Base-by-base conservation (phyloP, 2,113 vertebrate species). In the Cygnus atratus region DNA sequence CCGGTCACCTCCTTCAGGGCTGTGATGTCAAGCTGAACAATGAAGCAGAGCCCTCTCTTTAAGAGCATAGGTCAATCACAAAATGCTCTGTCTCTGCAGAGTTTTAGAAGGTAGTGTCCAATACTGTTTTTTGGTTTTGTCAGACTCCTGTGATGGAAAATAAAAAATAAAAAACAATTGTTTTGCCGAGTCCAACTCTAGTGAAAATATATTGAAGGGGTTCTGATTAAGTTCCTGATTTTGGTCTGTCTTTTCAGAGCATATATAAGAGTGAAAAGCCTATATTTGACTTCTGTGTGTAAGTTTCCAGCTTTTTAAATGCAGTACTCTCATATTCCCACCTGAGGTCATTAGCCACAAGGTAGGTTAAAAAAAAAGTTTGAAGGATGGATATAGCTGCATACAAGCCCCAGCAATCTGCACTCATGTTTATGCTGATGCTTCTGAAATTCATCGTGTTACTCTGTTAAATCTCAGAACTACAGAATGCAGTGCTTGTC, bases 301-400 rank as follows among this genome's bases (percentile, higher is more conserved):
- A 84, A 94, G 54, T 87, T 86, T 65, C 76, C 74, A 57, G 59
- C 46, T 92, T 97, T 96, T 89, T 72, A 93, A 97, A 96, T 75
- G 82, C 84, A 76, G 87, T 46, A 73, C 94, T 93, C 92, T 89
- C 74, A 52, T 96, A 97, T 97, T 97, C 98, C 98, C 98, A 97
- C 96, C 97, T 97, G 98, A 97, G 98, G 98, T 97, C 97, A 97
- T 98, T 98, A 98, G 97, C 96, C 91, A 92, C 96, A 54, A 96
- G 95, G 91, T 74, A 98, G 98, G 98, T 97, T 98, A 95, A 97
- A 97, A 92, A 90, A 91, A 97, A 97, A 92, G 68, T 96, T 93
- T 97, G 96, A 95, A 88, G 74, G 24, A 95, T 94, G 88, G 85
- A 92, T 97, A 90, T 96, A 97, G 92, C 93, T 97, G 96, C 94